Evolutionary conservation across 1,140 invertebrate species (phyloP).

Genomic region (Phymastichus coffea): DNA sequence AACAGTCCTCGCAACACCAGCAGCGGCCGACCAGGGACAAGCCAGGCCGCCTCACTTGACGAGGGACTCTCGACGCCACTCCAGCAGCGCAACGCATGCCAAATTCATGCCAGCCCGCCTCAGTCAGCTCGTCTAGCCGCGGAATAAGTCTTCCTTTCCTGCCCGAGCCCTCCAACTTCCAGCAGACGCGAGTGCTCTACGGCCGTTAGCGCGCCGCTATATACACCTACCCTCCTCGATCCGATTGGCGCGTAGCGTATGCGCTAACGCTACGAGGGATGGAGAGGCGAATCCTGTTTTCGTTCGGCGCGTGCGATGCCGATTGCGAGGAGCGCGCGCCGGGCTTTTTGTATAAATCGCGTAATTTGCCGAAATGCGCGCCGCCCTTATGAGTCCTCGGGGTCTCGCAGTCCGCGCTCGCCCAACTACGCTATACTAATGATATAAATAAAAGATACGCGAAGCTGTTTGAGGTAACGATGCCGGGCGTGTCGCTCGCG

Average conservation of each 20-base stretch:
- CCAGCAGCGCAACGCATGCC: too few relatives aligned
- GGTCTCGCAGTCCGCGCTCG: slow-evolving; percentile 13
- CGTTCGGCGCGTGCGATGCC: too few relatives aligned
- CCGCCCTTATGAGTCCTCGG: slow-evolving; percentile 34
- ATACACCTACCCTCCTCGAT: too few relatives aligned
- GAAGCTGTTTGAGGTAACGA: slow-evolving; percentile 37
- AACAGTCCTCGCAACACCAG: slow-evolving; percentile 28
- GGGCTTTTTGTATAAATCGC: slow-evolving; percentile 39
- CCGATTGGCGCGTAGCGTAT: too few relatives aligned
- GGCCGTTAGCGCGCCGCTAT: too few relatives aligned
- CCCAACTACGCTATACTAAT: slow-evolving; percentile 35
- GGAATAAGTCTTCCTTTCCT: too few relatives aligned
- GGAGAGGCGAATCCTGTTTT: too few relatives aligned
- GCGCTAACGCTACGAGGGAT: too few relatives aligned
- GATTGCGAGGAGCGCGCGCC: background rate
- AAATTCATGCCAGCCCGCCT: too few relatives aligned
- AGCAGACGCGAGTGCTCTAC: too few relatives aligned
- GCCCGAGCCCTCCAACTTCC: too few relatives aligned
- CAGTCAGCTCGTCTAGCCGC: too few relatives aligned
- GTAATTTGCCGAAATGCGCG: slow-evolving; percentile 36
- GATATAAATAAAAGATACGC: slow-evolving; percentile 44
- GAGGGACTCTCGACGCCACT: background rate
- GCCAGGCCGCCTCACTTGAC: background rate
- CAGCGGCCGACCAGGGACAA: slow-evolving; percentile 18
- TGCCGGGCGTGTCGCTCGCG: slow-evolving; percentile 22